A percentile compares a stretch with the other conserved stretches of the same genome.
Conservation (phyloP, 2,113 vertebrate genomes). For the Nannobrachium achirus region DNA sequence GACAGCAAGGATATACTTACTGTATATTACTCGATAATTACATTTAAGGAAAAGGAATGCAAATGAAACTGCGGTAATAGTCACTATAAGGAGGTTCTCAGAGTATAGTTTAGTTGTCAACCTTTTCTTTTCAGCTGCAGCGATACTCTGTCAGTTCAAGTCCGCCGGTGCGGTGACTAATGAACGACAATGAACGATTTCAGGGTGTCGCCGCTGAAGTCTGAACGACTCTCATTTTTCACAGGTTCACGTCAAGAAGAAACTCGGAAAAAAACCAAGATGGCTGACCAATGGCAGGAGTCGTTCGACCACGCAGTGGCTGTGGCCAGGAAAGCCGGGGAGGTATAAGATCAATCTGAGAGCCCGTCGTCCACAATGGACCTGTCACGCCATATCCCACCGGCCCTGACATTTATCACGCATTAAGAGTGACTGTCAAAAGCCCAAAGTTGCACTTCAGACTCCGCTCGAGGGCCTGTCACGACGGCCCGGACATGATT, state of each 20-base stretch:
- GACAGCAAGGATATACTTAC: too few species aligned
- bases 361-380: background rate
- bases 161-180: background rate
- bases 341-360: slow-evolving; percentile 41
- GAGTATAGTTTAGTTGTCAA: too few species aligned
- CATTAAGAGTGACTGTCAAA: background rate
- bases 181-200: background rate
- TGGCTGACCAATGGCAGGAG: slow-evolving; percentile 71
- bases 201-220: background rate
- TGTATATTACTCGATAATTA: too few species aligned
- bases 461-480: background rate
- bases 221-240: background rate
- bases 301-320: slow-evolving; percentile 72
- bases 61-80: too few species aligned
- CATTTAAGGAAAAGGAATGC: too few species aligned
- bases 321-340: slow-evolving; percentile 75
- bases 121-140: too few species aligned
- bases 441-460: background rate
- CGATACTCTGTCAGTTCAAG: too few species aligned
- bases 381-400: background rate
- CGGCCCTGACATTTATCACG: background rate
- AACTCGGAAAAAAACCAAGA: slow-evolving; percentile 24
- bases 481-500: background rate
- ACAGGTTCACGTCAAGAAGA: slow-evolving; percentile 16
- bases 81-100: too few species aligned